Base-by-base conservation (phyloP, 2,888 invertebrate species). In the Dromius quadrimaculatus region DNA sequence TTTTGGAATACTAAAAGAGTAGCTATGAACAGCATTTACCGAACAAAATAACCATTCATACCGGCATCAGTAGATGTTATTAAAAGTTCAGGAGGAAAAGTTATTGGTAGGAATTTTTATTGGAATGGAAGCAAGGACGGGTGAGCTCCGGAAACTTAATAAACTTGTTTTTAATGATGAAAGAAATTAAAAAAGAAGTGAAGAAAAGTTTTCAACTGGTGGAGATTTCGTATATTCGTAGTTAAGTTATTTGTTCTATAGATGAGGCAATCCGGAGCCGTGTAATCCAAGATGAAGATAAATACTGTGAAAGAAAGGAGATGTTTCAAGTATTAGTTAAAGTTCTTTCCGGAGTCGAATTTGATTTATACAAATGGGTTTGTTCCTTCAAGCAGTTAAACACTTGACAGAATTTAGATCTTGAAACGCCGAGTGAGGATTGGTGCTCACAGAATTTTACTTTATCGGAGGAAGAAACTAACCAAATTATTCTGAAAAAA, bases 101-200 rank as follows among this genome's bases (percentile, higher is more conserved):
- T 34, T 36, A 65, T 47, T 50, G 32, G 34, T 65, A 20, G 34
- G 47, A 64, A 47, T 64, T 64, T 64, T 64, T 65, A 65, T 47
- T 65, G 65, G 50, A 65, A 65, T 50, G 19, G 28, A 34, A 47
- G 34, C 28, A 54, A 28, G 50, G 41, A 62, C 65, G 50, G 20
- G 36, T 15, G 50, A 32, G 9, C 34, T 15, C 11, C 38, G 23
- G 22, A 66, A 66, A 66, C 66, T 66, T 57, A 68, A 68, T 68
- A 68, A 68, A 68, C 59, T 68, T 68, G 59, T 57, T 68, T 54
- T 68, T 68, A 68, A 59, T 68, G 68, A 68, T 43, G 68, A 43
- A 32, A 59, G 20, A 38, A 59, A 66, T 66, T 68, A 59, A 68
- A 68, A 68, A 59, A 59, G 59, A 59, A 34, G 36, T 19, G 15